A percentile compares a stretch with the other conserved stretches of the same genome.
phyloP scores from a whole-genome alignment of 2,113 vertebrate species.

The Aspidoscelis tigris region DNA sequence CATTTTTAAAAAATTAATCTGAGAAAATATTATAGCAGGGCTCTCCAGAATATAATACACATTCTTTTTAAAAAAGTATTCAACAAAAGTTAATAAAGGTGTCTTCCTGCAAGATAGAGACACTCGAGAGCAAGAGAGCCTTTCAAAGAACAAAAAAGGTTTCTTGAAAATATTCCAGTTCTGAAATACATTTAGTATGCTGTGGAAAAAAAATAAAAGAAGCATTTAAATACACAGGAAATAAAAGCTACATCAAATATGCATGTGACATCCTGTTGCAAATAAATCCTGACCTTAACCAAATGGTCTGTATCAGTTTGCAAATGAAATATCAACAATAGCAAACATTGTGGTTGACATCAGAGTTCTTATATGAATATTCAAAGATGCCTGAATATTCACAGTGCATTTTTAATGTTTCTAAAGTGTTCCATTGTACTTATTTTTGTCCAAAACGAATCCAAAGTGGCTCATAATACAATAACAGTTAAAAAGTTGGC shows the following conservation, averaged over 20 bases:
- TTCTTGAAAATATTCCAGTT: constrained; percentile 25
- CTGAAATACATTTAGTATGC: constrained; percentile 22
- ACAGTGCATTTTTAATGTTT: neutral
- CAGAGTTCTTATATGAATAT: neutral
- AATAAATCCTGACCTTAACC: constrained; percentile 4
- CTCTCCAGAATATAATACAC: no score
- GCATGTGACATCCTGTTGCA: constrained; percentile 11
- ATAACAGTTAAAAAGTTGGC: neutral
- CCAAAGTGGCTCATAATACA: neutral
- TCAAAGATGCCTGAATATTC: neutral
- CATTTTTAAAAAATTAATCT: no score
- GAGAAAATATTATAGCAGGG: no score
- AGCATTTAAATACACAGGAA: constrained; percentile 29
- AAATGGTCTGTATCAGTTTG: constrained; percentile 10
- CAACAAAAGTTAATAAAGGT: constrained; percentile 1
- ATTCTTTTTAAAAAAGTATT: neutral
- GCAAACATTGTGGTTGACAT: neutral
- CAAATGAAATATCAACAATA: constrained; percentile 18
- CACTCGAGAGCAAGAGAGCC: neutral
- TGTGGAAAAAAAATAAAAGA: constrained; percentile 11
- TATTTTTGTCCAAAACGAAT: neutral
- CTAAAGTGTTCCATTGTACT: neutral
- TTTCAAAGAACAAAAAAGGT: constrained; percentile 17
- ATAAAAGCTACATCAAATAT: constrained; percentile 21
- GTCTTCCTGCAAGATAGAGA: neutral